Evolutionary conservation across 1,140 invertebrate genomes (phyloP), one percentile per base, ranked within the genome.

Genomic region (Temnothorax nylanderi): DNA sequence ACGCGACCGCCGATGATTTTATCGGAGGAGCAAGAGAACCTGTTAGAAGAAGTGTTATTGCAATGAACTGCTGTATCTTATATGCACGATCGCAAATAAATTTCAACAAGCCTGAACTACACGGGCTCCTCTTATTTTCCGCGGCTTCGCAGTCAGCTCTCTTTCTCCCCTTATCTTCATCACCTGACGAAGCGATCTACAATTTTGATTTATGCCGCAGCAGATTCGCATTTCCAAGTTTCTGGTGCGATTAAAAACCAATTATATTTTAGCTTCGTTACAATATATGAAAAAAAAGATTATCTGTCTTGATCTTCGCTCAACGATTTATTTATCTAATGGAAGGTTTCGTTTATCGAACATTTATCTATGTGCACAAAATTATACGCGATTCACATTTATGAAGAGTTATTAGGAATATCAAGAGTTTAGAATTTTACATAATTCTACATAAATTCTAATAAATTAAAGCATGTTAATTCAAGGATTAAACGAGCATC

Each of bases 41-140:
- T 93, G 92, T 93, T 93, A 91, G 92, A 93, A 93, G 92, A 93
- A 93, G 92, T 91, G 91, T 93, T 93, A 93, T 92, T 93, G 89
- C 92, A 88, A 92, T 92, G 90, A 87, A 78, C 89, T 88, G 88
- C 80, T 92, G 89, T 93, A 93, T 93, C 91, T 92, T 78, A 89
- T 93, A 88, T 92, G 87, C 87, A 90, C 88, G 91, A 93, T 93
- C 92, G 89, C 88, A 92, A 92, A 93, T 93, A 93, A 92, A 93
- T 93, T 93, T 91, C 88, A 62, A 41, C 87, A 85, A 88, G 89
- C 87, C 88, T 89, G 86, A 89, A 85, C 90, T 87, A 74, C 77
- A 89, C 85, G 85, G 11, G 90, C 88, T 88, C 86, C 84, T 92
- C 89, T 93, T 92, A 92, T 92, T 93, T 92, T 89, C 89, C 88